Evolutionary conservation across 2,797 vertebrate genomes (phyloP).

Genomic region (Melopsittacus undulatus): DNA sequence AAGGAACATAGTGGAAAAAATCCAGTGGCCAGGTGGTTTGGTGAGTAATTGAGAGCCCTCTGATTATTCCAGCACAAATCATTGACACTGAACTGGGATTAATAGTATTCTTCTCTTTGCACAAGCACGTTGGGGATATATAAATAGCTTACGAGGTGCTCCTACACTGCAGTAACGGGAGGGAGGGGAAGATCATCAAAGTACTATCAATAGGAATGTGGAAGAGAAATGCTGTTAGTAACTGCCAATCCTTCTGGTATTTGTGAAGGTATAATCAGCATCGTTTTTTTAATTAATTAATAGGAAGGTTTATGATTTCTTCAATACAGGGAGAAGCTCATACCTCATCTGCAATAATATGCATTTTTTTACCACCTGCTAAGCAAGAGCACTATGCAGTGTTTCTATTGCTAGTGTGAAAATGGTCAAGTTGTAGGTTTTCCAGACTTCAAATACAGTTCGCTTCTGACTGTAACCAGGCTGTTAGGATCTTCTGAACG

Average conservation of each 20-base stretch:
- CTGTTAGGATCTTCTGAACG: not conserved
- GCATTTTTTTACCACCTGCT: not conserved
- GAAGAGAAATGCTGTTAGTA: not conserved
- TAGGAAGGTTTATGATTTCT: not conserved
- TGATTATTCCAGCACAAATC: constrained; percentile 6
- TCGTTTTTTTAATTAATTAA: not conserved
- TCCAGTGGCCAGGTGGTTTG: constrained; percentile 66
- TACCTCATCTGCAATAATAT: constrained; percentile 4
- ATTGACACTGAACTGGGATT: not conserved
- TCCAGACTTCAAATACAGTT: not conserved
- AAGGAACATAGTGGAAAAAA: constrained; percentile 80
- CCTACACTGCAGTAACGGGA: not conserved
- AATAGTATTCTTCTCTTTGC: not conserved
- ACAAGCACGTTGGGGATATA: not conserved
- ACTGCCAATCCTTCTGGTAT: constrained; percentile 40
- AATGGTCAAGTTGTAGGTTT: not conserved
- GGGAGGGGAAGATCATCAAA: not conserved
- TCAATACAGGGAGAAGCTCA: not conserved
- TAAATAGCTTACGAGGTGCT: constrained; percentile 12
- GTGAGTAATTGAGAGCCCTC: constrained; percentile 39
- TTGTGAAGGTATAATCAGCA: constrained; percentile 39
- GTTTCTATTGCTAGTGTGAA: not conserved
- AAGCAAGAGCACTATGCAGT: not conserved
- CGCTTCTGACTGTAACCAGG: not conserved
- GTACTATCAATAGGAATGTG: not conserved